Evolutionary conservation across 2,797 vertebrate genomes (phyloP).

Genomic region (Taenioides sp.): DNA sequence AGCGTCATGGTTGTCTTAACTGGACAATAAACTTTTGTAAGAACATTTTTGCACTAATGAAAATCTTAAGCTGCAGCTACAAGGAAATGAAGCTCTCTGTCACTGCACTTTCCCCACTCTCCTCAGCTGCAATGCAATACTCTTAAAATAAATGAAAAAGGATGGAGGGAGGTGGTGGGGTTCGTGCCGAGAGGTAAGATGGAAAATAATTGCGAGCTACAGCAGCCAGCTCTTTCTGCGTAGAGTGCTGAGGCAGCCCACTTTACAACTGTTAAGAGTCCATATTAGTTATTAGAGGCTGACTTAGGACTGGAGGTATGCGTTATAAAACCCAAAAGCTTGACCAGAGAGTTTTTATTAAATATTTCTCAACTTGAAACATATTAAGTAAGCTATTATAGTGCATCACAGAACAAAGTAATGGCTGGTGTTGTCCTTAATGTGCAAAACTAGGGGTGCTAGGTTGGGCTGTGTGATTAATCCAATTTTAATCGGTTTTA

Average conservation of each 20-base stretch:
- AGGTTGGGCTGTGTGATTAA: too few relatives aligned
- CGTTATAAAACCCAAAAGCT: neutral
- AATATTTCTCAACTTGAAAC: neutral
- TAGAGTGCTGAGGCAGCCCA: constrained; percentile 16
- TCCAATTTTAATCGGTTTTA: too few relatives aligned
- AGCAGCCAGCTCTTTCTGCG: constrained; percentile 32
- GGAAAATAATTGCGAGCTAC: constrained; percentile 45
- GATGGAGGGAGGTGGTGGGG: constrained; percentile 17
- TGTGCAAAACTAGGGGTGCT: neutral
- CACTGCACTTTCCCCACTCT: constrained; percentile 46
- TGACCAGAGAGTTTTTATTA: neutral
- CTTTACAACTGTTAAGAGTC: constrained; percentile 21
- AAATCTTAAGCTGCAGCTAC: constrained; percentile 22
- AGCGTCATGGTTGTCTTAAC: constrained; percentile 43
- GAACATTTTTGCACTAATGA: constrained; percentile 32
- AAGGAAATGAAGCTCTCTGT: constrained; percentile 57
- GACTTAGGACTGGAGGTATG: neutral
- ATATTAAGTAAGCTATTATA: neutral
- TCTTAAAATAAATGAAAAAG: constrained; percentile 40
- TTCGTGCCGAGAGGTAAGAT: constrained; percentile 41
- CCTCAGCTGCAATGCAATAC: constrained; percentile 38
- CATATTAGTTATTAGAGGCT: constrained; percentile 10
- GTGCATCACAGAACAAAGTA: neutral
- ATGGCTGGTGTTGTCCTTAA: neutral
- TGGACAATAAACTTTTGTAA: constrained; percentile 61